phyloP scores from a whole-genome alignment of 1,140 invertebrate species.

The Sarcophaga peregrina region DNA sequence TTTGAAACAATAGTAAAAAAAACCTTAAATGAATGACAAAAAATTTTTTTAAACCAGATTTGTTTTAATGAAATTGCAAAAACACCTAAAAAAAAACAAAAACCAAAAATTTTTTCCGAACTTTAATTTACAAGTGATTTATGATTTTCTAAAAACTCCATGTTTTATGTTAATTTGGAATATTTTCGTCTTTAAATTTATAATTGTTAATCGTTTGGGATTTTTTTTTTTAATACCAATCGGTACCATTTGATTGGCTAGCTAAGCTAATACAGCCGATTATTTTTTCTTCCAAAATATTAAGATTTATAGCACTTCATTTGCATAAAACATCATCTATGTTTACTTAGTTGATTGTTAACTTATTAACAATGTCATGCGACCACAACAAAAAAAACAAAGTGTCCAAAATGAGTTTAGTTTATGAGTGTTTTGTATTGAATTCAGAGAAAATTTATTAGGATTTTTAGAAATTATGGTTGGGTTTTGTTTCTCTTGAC shows the following conservation, averaged over 20 bases:
- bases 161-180: constrained; percentile 15
- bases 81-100: too few relatives aligned
- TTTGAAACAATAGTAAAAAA: neutral
- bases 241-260: too few relatives aligned
- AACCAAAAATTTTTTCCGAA: neutral
- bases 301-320: constrained; percentile 12
- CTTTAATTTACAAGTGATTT: neutral
- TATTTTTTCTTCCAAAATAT: neutral
- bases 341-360: neutral
- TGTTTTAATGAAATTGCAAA: neutral
- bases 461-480: constrained; percentile 4
- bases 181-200: neutral
- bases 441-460: neutral
- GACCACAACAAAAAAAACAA: too few relatives aligned
- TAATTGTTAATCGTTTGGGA: neutral
- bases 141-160: neutral
- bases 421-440: neutral
- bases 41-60: neutral
- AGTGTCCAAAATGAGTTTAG: neutral
- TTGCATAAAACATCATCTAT: constrained; percentile 14
- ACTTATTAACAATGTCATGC: neutral
- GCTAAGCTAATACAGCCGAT: too few relatives aligned
- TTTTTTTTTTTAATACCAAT: neutral
- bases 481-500: neutral
- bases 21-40: neutral